Percentiles rank a stretch among this genome's conserved stretches.
phyloP scores from a whole-genome alignment of 2,888 invertebrate genomes.

The Pristionchus exspectatus region DNA sequence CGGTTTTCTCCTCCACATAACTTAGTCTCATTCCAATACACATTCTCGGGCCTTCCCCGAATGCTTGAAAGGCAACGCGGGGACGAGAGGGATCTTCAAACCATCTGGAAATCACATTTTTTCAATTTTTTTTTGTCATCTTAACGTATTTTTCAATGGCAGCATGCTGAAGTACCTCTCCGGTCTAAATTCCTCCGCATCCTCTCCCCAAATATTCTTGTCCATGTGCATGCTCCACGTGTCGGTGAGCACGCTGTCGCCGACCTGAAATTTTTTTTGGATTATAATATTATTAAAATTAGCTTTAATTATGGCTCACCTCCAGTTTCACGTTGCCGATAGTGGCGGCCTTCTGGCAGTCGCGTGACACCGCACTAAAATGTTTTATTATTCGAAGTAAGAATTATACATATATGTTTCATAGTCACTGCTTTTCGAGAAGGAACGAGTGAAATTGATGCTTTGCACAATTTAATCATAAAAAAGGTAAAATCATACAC shows the following conservation, averaged over 20 bases:
- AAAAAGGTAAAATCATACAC: constrained; percentile 60
- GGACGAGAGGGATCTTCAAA: constrained; percentile 51
- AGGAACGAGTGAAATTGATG: background rate
- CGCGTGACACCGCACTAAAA: constrained; percentile 30
- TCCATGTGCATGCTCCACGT: constrained; percentile 54
- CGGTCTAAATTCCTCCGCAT: constrained; percentile 40
- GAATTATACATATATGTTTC: background rate
- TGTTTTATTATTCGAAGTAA: background rate
- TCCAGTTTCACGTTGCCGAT: background rate
- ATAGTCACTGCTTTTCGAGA: background rate
- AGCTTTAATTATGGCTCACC: background rate
- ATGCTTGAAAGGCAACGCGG: constrained; percentile 58
- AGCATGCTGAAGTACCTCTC: constrained; percentile 27
- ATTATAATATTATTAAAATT: background rate
- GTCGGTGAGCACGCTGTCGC: constrained; percentile 5
- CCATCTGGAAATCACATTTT: constrained; percentile 47
- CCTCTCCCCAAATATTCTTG: constrained; percentile 50
- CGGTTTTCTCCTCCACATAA: constrained; percentile 71
- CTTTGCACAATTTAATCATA: background rate
- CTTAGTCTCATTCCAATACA: constrained; percentile 76
- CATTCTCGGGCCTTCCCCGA: constrained; percentile 73
- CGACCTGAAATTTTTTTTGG: background rate
- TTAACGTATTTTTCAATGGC: background rate
- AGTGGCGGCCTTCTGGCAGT: background rate
- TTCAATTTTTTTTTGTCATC: background rate